A percentile compares a stretch with the other conserved stretches of the same genome.
These are phyloP conservation scores for Spilogale gracilis DNA, from an alignment of 2,113 vertebrate species.

Conservation along the genomic window DNA sequence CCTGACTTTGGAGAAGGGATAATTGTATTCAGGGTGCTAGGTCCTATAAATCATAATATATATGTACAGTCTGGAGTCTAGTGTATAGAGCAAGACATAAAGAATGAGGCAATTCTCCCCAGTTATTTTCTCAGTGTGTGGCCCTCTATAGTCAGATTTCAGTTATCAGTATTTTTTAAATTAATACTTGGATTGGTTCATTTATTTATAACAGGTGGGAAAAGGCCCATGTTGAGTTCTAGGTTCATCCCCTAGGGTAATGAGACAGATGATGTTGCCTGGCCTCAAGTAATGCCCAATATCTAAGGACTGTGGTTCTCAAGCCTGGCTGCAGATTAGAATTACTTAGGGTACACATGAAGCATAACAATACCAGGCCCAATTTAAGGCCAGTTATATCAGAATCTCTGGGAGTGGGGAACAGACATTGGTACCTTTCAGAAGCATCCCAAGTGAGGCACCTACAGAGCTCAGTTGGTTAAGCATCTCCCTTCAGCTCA, in stretches of 20 bases:
- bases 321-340: neutral
- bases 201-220: neutral
- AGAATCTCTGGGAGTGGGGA: neutral
- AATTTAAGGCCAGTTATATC: neutral
- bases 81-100: neutral
- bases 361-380: neutral
- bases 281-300: fast-evolving
- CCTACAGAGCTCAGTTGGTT: neutral
- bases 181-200: neutral
- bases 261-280: neutral
- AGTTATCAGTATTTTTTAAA: neutral
- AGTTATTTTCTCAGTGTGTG: neutral
- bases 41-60: neutral
- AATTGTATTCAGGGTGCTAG: neutral
- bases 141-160: neutral
- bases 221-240: neutral
- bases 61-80: neutral
- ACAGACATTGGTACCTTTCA: neutral
- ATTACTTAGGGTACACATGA: neutral
- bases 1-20: neutral
- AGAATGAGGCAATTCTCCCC: neutral
- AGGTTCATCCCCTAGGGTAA: neutral
- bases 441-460: neutral
- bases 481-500: neutral
- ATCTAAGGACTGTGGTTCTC: neutral